Evolutionary conservation across 2,113 vertebrate species (phyloP).

Genomic region (Phylloscopus trochilus): DNA sequence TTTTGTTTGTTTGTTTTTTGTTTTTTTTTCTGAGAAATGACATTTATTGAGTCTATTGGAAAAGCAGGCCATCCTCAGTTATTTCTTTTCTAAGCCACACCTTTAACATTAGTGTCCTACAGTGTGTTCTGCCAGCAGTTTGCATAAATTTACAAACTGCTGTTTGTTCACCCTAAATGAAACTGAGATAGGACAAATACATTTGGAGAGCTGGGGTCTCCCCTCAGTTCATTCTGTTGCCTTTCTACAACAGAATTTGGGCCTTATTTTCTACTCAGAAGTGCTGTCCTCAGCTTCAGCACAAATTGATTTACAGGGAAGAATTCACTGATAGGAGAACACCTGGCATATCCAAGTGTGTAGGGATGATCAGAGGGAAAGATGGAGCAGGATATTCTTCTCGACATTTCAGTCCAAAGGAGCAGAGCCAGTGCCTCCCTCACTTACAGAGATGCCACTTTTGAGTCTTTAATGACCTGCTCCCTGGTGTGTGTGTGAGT

Average conservation of each 20-base stretch:
- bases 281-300: neutral
- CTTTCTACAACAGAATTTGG: neutral
- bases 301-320: neutral
- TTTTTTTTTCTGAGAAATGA: neutral
- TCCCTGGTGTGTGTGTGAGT: neutral
- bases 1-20: neutral
- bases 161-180: neutral
- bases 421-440: neutral
- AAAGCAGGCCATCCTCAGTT: neutral
- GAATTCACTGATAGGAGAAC: neutral
- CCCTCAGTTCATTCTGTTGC: rapidly evolving
- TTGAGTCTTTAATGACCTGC: neutral
- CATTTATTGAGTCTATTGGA: neutral
- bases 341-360: neutral
- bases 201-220: neutral
- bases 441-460: neutral
- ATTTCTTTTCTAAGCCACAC: neutral
- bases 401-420: neutral
- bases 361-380: neutral
- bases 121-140: neutral
- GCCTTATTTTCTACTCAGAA: neutral
- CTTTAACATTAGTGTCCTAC: neutral
- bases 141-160: neutral
- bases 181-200: neutral
- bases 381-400: neutral